Conservation (phyloP, 2,797 vertebrate species). For the Sebastes trivittatus region DNA sequence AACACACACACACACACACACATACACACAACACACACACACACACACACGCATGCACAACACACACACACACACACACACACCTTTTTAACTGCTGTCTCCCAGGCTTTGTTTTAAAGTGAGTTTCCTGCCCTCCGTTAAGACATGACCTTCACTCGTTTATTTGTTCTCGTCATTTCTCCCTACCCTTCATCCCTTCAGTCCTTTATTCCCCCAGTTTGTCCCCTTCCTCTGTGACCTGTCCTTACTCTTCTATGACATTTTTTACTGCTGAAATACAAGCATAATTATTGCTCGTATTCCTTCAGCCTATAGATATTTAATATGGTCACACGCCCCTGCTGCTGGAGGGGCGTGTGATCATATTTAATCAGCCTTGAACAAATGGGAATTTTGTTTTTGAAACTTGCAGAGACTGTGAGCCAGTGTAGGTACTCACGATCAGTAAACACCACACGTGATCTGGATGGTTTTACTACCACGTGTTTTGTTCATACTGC, state of each 20-base stretch:
- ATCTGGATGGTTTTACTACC: neutral
- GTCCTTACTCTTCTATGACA: neutral
- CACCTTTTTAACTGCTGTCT: slow-evolving; percentile 9
- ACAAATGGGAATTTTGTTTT: neutral
- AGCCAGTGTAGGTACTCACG: neutral
- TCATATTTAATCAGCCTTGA: neutral
- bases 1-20: slow-evolving; percentile 30
- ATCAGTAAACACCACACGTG: too few species aligned
- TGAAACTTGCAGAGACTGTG: neutral
- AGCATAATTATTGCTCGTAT: slow-evolving; percentile 16
- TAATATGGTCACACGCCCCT: neutral
- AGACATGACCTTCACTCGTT: slow-evolving; percentile 47
- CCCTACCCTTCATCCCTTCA: slow-evolving; percentile 1
- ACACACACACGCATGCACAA: neutral
- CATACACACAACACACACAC: slow-evolving; percentile 1
- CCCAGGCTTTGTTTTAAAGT: slow-evolving; percentile 20
- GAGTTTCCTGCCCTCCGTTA: slow-evolving; percentile 14
- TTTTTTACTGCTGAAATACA: slow-evolving; percentile 20
- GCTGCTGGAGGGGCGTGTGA: neutral
- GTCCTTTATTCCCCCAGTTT: slow-evolving; percentile 1
- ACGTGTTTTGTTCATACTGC: neutral
- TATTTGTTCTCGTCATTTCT: slow-evolving; percentile 11
- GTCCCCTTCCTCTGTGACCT: neutral
- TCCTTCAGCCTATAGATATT: neutral
- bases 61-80: slow-evolving; percentile 14